phyloP scores from a whole-genome alignment of 2,797 vertebrate species.

The Poeciliopsis gracilis region DNA sequence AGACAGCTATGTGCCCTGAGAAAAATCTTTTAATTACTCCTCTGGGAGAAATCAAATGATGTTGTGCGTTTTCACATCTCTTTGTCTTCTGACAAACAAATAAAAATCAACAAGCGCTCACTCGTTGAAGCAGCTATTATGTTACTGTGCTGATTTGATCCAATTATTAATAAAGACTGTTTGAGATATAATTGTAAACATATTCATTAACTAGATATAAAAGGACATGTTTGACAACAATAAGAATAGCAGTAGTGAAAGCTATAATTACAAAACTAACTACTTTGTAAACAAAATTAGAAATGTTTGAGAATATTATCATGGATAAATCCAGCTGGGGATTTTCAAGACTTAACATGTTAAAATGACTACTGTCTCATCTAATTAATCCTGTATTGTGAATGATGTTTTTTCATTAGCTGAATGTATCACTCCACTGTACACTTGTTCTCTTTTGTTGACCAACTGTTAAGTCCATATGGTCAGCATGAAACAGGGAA shows the following conservation, averaged over 20 bases:
- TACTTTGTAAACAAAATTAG: not conserved
- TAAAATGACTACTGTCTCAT: not conserved
- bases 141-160: not conserved
- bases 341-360: not conserved
- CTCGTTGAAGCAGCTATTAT: constrained; percentile 23
- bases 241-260: too few relatives aligned
- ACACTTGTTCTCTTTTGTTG: not conserved
- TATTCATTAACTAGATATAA: not conserved
- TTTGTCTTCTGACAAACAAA: constrained; percentile 29
- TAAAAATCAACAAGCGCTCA: constrained; percentile 4
- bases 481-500: not conserved
- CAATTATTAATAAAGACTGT: constrained; percentile 36
- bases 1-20: constrained; percentile 46
- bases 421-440: not conserved
- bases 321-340: not conserved
- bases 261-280: not conserved
- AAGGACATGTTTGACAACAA: not conserved
- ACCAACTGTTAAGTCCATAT: not conserved
- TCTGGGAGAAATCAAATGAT: constrained; percentile 22
- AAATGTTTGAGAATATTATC: not conserved
- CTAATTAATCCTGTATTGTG: not conserved
- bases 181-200: not conserved
- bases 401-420: not conserved
- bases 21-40: constrained; percentile 45
- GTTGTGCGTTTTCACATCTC: constrained; percentile 23